Conservation (phyloP, 2,888 invertebrate species). For the Zootermopsis nevadensis region DNA sequence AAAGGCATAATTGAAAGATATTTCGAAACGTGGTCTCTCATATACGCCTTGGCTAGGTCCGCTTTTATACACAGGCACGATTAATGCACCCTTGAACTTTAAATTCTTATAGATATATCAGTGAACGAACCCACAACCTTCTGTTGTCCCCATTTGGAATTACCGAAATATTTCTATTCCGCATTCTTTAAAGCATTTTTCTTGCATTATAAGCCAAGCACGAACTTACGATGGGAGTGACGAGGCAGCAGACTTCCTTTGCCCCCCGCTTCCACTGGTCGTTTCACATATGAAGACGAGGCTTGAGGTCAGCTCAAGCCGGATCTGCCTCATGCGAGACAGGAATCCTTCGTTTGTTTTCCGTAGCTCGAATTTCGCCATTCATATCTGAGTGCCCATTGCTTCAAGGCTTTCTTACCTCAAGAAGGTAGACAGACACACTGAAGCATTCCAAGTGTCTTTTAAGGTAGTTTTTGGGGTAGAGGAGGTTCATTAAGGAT, state of each 20-base stretch:
- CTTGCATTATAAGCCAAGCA: conserved; percentile 13
- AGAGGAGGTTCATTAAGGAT: too few species aligned
- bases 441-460: not conserved
- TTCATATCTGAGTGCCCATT: not conserved
- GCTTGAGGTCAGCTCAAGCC: conserved; percentile 14
- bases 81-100: not conserved
- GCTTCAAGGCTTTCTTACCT: conserved; percentile 4
- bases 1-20: too few species aligned
- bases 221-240: not conserved
- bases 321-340: not conserved
- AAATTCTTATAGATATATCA: not conserved
- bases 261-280: not conserved
- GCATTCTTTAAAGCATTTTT: conserved; percentile 29
- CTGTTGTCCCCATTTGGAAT: not conserved
- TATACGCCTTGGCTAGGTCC: too few species aligned
- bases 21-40: too few species aligned
- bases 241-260: conserved; percentile 9
- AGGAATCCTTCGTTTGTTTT: conserved; percentile 23
- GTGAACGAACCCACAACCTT: not conserved
- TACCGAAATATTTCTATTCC: not conserved
- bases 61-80: too few species aligned
- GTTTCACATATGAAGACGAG: conserved; percentile 16
- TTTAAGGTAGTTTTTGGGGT: not conserved
- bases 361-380: not conserved
- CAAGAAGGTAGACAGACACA: too few species aligned